Evolutionary conservation across 92 coral and sea anemone species (phyloP), one percentile per base, ranked within the genome.

Genomic region (Galaxea fascicularis): DNA sequence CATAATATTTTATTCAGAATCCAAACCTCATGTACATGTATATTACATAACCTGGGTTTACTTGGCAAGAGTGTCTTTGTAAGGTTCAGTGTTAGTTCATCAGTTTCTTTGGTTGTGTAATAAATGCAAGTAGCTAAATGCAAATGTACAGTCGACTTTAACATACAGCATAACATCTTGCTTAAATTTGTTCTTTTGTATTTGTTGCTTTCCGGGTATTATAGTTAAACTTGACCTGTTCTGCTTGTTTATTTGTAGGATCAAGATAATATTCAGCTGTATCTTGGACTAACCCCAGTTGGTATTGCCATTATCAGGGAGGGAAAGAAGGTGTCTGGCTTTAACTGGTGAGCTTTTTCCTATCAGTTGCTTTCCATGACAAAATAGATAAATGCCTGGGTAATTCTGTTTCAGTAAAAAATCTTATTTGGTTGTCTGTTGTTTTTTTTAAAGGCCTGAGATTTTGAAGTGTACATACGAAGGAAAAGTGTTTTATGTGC

Each of bases 271-370:
- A 86, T 96, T 10, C 98, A 94, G 87, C 86, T 96, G 27, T 94
- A 96, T 86, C 71, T 96, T 58, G 98, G 98, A 5, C 90, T 96
- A 14, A 96, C 98, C 10, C 98, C 98, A 12, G 64, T 82, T 71
- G 98, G 98, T 22, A 94, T 96, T 31, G 98, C 98, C 65, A 96
- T 96, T 15, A 96, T 96, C 73, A 90, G 98, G 56, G 98, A 96
- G 78, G 98, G 98, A 22, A 96, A 96, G 90, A 96, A 94, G 85
- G 98, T 96, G 59, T 96, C 98, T 41, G 98, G 98, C 29, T 96
- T 96, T 90, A 85, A 82, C 15, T 96, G 98, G 98, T 96, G 58
- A 68, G 82, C 79, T 24, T 72, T 7, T 53, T 2, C 25, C 31
- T 1, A 31, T n/a, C n/a, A n/a, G n/a, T n/a, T n/a, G n/a, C n/a